Evolutionary conservation across 2,888 invertebrate genomes (phyloP).

Genomic region (Pammene aurita): DNA sequence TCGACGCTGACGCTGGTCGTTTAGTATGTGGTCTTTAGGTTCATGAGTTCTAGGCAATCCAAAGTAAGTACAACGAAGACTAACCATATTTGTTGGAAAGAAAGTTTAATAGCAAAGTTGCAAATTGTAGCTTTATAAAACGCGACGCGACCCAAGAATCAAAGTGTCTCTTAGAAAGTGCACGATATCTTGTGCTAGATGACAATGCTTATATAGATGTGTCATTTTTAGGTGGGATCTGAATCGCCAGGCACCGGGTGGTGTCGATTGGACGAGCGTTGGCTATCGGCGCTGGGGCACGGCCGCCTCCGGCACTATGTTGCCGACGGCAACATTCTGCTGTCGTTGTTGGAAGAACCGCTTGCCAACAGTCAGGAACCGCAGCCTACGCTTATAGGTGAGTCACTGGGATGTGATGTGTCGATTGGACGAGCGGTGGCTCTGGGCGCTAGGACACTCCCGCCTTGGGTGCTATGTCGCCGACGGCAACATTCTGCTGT

Average conservation of each 20-base stretch:
- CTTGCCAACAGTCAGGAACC: conserved; percentile 96
- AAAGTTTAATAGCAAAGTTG: too few species aligned
- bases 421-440: not conserved
- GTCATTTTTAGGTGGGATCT: conserved; percentile 86
- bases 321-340: conserved; percentile 93
- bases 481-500: conserved; percentile 94
- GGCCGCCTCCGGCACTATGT: conserved; percentile 88
- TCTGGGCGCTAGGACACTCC: conserved; percentile 85
- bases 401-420: conserved; percentile 15
- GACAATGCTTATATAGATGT: too few species aligned
- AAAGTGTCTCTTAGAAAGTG: too few species aligned
- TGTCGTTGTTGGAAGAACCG: conserved; percentile 95
- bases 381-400: conserved; percentile 92
- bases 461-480: conserved; percentile 90
- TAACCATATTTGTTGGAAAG: too few species aligned
- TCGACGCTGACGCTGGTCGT: too few species aligned
- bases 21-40: too few species aligned
- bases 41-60: too few species aligned
- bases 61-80: too few species aligned
- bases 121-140: too few species aligned
- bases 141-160: too few species aligned
- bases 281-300: conserved; percentile 86
- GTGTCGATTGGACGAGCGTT: conserved; percentile 94
- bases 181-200: too few species aligned
- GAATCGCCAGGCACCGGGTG: conserved; percentile 89